Conservation (phyloP, 2,113 vertebrate genomes). For the Sus scrofa region T2T-Sscrofa CM000830.6:80242501-80243000, state of each 20-base stretch:
- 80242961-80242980: not conserved
- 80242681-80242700: not conserved
- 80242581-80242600: not conserved
- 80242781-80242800: not conserved
- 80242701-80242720: not conserved
- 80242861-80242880: not conserved
- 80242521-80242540: not conserved
- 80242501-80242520: not conserved
- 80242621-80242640: not conserved
- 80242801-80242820: not conserved
- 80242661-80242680: not conserved
- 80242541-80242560: not conserved
- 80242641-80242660: not conserved
- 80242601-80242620: not conserved
- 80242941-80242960: not conserved
- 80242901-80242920: not conserved
- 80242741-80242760: not conserved
- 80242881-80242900: not conserved
- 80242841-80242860: not conserved
- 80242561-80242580: not conserved
- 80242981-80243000: not conserved
- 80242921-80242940: not conserved
- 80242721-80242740: not conserved
- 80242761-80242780: not conserved
- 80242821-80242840: not conserved